These are phyloP conservation scores for Columbina picui DNA, from an alignment of 2,113 vertebrate species.

Conservation along the genomic window DNA sequence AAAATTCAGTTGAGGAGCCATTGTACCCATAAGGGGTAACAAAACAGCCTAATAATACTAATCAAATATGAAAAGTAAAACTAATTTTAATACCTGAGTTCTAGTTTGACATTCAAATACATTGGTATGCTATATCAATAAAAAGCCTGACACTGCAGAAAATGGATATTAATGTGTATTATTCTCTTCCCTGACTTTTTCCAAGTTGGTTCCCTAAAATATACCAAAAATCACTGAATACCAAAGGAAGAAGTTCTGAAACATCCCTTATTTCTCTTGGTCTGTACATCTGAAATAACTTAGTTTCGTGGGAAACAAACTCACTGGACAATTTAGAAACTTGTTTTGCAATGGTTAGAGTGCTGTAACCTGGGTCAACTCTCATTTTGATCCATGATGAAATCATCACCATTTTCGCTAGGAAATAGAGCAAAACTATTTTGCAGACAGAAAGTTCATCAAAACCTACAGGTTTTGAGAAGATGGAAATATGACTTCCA, in stretches of 20 bases:
- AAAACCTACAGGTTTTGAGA: neutral
- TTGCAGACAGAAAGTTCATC: neutral
- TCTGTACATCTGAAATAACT: neutral
- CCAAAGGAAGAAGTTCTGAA: neutral
- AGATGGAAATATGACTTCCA: neutral
- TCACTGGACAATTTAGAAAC: neutral
- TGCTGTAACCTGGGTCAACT: neutral
- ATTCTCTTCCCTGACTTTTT: neutral
- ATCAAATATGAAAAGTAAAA: neutral
- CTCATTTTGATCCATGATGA: neutral
- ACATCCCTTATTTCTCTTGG: neutral
- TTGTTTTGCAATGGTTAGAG: neutral
- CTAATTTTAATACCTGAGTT: neutral
- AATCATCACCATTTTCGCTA: neutral
- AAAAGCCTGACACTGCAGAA: neutral
- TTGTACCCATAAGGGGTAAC: neutral
- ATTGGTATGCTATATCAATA: neutral
- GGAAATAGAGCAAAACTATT: neutral
- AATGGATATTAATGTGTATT: neutral
- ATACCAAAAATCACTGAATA: neutral
- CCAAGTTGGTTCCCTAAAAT: neutral
- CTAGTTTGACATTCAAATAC: neutral
- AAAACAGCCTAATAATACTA: neutral
- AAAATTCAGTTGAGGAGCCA: neutral
- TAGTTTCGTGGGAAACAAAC: neutral